Base-by-base conservation (phyloP, 1,140 invertebrate species). In the Heliconius hewitsoni region DNA sequence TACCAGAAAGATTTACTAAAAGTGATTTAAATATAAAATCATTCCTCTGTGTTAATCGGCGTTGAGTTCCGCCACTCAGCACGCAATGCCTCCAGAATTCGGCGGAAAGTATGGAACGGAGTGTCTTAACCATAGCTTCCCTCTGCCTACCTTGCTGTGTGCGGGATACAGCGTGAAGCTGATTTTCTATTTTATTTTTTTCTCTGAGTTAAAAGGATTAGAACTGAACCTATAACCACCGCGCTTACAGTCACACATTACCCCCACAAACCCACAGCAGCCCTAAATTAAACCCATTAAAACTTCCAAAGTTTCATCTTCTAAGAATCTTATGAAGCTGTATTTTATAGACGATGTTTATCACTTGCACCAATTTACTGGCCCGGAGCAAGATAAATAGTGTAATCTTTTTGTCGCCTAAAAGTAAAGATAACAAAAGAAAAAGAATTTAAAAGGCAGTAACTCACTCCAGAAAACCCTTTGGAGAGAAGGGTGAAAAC, bases 371-470 rank as follows among this genome's bases (percentile, higher is more conserved):
- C 80, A 85, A 81, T 85, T 85, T 85, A 83, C 77, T 75, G 81
- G 78, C 55, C 78, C 78, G 77, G 66, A 77, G 76, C 70, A 88
- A 90, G 85, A 89, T 85, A 87, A 84, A 89, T 88, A 84, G 81
- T 57, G 83, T 88, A 90, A 90, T 90, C 87, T 86, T 83, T 85
- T 87, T 88, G 87, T 90, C 88, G 83, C 84, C 80, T 85, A 85
- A 87, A 88, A 87, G 81, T 77, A 83, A 83, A 84, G 85, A 84
- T 86, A 87, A 86, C 85, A 86, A 83, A 83, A 80, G 83, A 83
- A 84, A 89, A 87, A 84, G 81, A 88, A 86, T 89, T 90, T 88
- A 87, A 88, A 90, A 84, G 83, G 82, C 83, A 74, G 88, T 87
- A 88, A 86, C 85, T 89, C 83, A 89, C 82, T 55, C 76, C 46